A percentile compares a stretch with the other conserved stretches of the same genome.
These are phyloP conservation scores for Neoitamus cyanurus DNA, from an alignment of 2,888 invertebrate species.

Conservation along the genomic window DNA sequence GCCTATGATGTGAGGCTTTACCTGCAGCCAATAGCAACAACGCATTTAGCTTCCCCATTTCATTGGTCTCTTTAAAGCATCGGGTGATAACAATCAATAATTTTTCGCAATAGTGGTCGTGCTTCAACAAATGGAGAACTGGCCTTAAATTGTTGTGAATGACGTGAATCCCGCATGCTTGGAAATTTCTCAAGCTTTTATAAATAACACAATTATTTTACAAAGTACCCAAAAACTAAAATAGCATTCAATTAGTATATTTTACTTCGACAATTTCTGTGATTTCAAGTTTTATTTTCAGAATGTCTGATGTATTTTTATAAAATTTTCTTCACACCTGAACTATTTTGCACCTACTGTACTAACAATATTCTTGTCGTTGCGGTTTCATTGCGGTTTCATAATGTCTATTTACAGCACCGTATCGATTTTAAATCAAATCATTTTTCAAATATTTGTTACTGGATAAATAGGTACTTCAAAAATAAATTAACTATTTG, in stretches of 20 bases:
- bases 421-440: neutral
- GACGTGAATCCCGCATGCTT: neutral
- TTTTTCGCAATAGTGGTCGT: neutral
- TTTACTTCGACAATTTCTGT: neutral
- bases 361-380: neutral
- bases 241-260: neutral
- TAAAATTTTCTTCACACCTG: neutral
- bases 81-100: neutral
- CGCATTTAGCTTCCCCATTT: neutral
- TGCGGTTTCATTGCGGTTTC: neutral
- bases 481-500: too few species aligned
- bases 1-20: neutral
- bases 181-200: neutral
- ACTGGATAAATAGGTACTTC: too few species aligned
- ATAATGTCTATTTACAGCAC: neutral
- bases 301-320: neutral
- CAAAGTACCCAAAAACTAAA: neutral
- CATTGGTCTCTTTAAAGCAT: neutral
- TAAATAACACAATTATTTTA: neutral
- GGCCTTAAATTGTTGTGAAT: neutral
- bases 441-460: too few species aligned
- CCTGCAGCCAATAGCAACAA: neutral
- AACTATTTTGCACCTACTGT: neutral
- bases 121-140: neutral
- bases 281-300: neutral